Base-by-base conservation (phyloP, 2,113 vertebrate genomes). In the Scopus umbretta region DNA sequence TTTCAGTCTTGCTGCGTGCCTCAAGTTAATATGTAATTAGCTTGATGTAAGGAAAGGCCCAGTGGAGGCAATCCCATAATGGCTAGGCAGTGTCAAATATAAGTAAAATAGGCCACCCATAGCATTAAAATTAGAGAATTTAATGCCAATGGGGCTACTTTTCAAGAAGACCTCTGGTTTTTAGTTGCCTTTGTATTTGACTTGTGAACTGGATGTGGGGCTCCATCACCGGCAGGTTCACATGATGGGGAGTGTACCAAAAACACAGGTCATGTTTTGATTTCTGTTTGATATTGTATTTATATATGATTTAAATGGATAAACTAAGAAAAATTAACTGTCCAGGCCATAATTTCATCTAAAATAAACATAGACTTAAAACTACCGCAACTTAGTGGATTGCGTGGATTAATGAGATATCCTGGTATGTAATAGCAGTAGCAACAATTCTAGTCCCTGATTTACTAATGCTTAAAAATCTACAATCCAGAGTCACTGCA, bases 381-480 rank as follows among this genome's bases (percentile, higher is more conserved):
- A 88, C 63, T 80, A 62, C 81, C 83, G 67, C 88, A 90, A 94
- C 7, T 92, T 78, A 93, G 92, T 92, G 94, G 96, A 92, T 96
- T 95, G 82, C 0, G 2, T 73, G 90, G 90, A 96, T 97, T 96
- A 95, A 82, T 63, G 82, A 66, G 68, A 96, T 76, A 93, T 66
- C 85, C 93, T 90, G 71, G 45, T 94, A 93, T 13, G 79, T 86
- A 93, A 95, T 6, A 92, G 90, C 85, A 96, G 86, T 36, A 92
- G 90, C 74, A 86, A 92, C 75, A 90, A 43, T 97, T 90, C 56
- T 83, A 25, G 90, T 90, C 90, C 72, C 71, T 10, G 27, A 27
- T 93, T 96, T 90, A 96, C 79, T 82, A 80, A 87, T 36, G 88
- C 93, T 88, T 88, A 93, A 97, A 97, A 93, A 96, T 83, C 90